A percentile compares a stretch with the other conserved stretches of the same genome.
Conservation (phyloP, 1,140 invertebrate species). For the Drosophila busckii region DNA sequence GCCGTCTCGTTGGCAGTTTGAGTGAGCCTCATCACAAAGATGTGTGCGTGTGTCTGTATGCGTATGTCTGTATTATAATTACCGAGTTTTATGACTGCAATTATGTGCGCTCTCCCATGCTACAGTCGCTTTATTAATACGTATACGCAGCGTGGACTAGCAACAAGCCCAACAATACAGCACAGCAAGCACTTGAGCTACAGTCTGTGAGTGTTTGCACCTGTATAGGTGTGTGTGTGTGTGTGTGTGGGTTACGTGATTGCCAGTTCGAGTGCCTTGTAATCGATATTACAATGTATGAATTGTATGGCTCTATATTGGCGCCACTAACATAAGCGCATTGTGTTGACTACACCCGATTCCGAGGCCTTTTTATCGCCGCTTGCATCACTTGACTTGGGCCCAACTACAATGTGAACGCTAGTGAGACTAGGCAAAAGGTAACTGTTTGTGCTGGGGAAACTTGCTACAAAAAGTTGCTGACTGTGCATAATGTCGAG, state of each 20-base stretch:
- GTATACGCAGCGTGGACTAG: conserved; percentile 33
- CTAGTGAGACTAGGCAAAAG: neutral
- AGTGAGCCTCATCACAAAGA: conserved; percentile 19
- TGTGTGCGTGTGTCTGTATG: conserved; percentile 1
- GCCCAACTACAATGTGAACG: neutral
- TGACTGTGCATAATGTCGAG: conserved; percentile 24
- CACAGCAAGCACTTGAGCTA: conserved; percentile 32
- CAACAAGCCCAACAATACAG: conserved; percentile 20
- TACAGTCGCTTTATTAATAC: conserved; percentile 40
- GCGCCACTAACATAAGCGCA: conserved; percentile 41
- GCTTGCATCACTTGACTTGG: conserved; percentile 44
- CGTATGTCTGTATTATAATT: conserved; percentile 51
- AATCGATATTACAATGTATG: conserved; percentile 72
- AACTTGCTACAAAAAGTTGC: conserved; percentile 32
- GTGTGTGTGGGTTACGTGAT: conserved; percentile 15
- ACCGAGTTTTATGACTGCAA: conserved; percentile 67
- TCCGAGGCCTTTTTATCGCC: conserved; percentile 43
- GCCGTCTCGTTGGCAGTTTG: conserved; percentile 18
- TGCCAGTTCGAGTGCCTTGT: conserved; percentile 59
- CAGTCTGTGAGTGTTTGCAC: conserved; percentile 24
- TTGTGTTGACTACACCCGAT: conserved; percentile 50
- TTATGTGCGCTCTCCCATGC: conserved; percentile 34
- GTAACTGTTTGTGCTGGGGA: conserved; percentile 36
- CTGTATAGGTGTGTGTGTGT: conserved; percentile 7
- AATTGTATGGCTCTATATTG: conserved; percentile 43